Percentiles rank a stretch among this genome's conserved stretches.
These are phyloP conservation scores for Sminthurides aquaticus DNA, from an alignment of 2,888 invertebrate genomes.

Conservation along the genomic window DNA sequence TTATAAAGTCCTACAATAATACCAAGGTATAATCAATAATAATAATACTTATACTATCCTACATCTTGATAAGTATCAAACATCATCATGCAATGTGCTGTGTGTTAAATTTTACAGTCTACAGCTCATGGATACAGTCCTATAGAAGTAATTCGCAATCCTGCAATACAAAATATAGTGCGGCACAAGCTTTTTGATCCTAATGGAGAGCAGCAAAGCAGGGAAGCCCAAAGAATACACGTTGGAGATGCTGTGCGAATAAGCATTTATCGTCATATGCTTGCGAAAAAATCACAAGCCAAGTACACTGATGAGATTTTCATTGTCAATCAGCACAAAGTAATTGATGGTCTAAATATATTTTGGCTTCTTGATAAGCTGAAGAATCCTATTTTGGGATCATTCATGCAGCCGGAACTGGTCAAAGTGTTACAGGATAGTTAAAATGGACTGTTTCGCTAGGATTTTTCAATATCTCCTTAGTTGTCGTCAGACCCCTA, in stretches of 20 bases:
- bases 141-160: not conserved
- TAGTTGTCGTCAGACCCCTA: too few species aligned
- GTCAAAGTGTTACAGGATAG: not conserved
- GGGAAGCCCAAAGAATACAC: not conserved
- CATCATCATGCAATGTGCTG: not conserved
- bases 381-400: too few species aligned
- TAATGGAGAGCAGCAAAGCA: not conserved
- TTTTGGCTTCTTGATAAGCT: too few species aligned
- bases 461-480: too few species aligned
- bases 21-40: too few species aligned
- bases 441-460: not conserved
- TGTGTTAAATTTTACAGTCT: not conserved
- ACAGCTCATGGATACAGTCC: not conserved
- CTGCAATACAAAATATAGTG: not conserved
- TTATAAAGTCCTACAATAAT: not conserved
- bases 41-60: not conserved
- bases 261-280: not conserved
- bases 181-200: not conserved
- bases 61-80: not conserved
- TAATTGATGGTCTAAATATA: too few species aligned
- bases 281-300: not conserved
- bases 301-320: not conserved
- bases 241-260: not conserved
- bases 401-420: too few species aligned
- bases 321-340: not conserved